Evolutionary conservation across 1,140 invertebrate genomes (phyloP).

Genomic region (Drosophila insularis): DNA sequence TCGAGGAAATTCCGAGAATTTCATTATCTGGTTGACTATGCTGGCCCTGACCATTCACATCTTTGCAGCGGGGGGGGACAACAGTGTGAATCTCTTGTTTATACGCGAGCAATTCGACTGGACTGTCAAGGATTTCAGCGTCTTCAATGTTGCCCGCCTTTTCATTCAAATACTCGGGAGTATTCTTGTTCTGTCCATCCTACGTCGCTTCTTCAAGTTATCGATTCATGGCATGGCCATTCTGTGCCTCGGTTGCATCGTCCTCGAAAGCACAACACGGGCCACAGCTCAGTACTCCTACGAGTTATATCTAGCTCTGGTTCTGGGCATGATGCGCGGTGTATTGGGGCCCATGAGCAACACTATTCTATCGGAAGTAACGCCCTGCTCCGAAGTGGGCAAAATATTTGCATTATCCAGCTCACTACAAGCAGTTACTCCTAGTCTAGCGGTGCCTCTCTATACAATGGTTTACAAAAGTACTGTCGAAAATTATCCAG

Average conservation of each 20-base stretch:
- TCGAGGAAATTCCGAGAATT: constrained; percentile 85
- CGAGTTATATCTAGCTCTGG: constrained; percentile 85
- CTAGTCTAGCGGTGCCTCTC: constrained; percentile 84
- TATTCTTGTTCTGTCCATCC: constrained; percentile 83
- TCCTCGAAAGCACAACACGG: constrained; percentile 83
- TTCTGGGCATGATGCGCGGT: constrained; percentile 84
- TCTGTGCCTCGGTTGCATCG: constrained; percentile 74
- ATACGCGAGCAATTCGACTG: constrained; percentile 86
- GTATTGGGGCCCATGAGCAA: constrained; percentile 85
- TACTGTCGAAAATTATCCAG: constrained; percentile 84
- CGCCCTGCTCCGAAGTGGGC: constrained; percentile 85
- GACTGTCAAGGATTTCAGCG: constrained; percentile 85
- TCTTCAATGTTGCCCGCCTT: constrained; percentile 83
- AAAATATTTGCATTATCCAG: constrained; percentile 86
- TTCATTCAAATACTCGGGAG: constrained; percentile 83
- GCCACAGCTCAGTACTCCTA: constrained; percentile 84
- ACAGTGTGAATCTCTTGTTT: constrained; percentile 85
- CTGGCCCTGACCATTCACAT: constrained; percentile 84
- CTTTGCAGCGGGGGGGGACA: constrained; percentile 83
- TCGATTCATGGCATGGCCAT: constrained; percentile 62
- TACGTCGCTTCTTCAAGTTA: constrained; percentile 82
- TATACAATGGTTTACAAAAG: constrained; percentile 86
- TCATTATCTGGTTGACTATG: constrained; percentile 85
- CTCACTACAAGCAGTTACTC: constrained; percentile 85
- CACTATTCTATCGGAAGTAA: constrained; percentile 86